phyloP scores from a whole-genome alignment of 2,797 vertebrate genomes.

The Numenius phaeopus region DNA sequence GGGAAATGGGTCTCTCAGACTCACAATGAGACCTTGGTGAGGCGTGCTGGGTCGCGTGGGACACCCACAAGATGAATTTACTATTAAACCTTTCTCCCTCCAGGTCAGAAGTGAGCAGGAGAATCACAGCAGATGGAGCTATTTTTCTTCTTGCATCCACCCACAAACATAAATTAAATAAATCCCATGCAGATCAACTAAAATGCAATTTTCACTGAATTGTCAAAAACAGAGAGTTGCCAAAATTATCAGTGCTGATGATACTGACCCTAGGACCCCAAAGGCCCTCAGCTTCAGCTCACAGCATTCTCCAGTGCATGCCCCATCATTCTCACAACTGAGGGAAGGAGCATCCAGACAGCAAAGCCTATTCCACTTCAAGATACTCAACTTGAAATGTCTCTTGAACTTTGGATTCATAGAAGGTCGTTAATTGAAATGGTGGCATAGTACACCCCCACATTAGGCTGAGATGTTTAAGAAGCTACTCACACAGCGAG shows the following conservation, averaged over 20 bases:
- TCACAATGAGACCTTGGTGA: not conserved
- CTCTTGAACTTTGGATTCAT: not conserved
- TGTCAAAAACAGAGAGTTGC: not conserved
- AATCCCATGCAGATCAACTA: not conserved
- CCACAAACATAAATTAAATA: not conserved
- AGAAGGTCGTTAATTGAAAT: not conserved
- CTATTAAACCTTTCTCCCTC: not conserved
- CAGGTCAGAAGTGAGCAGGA: not conserved
- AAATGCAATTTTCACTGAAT: not conserved
- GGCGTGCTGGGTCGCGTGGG: not conserved
- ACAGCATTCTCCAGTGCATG: not conserved
- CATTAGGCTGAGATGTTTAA: not conserved
- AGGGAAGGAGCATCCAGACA: not conserved
- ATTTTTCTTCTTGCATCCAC: not conserved
- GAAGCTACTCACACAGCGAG: not conserved
- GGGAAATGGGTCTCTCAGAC: not conserved
- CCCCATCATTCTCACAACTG: not conserved
- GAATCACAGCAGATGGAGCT: fast-evolving
- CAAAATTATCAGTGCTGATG: not conserved
- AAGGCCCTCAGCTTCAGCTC: not conserved
- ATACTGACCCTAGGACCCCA: not conserved
- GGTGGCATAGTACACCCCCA: not conserved
- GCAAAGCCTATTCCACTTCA: not conserved
- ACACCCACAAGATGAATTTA: not conserved
- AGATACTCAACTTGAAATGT: not conserved